These are phyloP conservation scores for Schizopygopsis malacanthus DNA, from an alignment of 2,797 vertebrate genomes.

Conservation along the genomic window DNA sequence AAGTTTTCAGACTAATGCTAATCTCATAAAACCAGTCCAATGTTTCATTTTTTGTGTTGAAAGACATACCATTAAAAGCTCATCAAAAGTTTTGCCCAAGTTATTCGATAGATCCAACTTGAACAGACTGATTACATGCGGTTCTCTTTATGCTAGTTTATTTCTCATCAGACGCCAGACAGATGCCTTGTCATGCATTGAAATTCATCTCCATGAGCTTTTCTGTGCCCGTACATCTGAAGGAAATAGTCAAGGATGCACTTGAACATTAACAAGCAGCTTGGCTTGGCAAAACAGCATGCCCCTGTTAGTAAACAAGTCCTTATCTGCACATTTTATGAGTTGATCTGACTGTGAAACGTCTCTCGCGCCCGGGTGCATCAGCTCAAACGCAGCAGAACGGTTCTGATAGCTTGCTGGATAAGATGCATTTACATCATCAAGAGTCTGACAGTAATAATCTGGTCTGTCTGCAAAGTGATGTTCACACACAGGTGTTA, in stretches of 20 bases:
- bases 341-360: neutral
- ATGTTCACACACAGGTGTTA: conserved; percentile 41
- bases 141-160: conserved; percentile 22
- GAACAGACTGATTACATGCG: conserved; percentile 7
- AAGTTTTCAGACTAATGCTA: neutral
- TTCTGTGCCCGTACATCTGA: neutral
- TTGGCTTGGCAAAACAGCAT: conserved; percentile 6
- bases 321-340: conserved; percentile 8
- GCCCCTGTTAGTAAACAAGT: conserved; percentile 33
- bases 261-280: conserved; percentile 43
- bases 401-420: neutral
- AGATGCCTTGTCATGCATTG: neutral
- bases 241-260: conserved; percentile 12
- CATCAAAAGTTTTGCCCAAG: conserved; percentile 7
- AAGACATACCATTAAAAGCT: conserved; percentile 31
- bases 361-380: neutral
- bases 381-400: neutral
- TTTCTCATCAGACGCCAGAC: conserved; percentile 13
- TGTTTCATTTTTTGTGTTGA: neutral
- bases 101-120: neutral
- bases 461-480: conserved; percentile 15
- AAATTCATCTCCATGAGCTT: conserved; percentile 8
- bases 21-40: conserved; percentile 17
- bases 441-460: conserved; percentile 32
- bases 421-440: conserved; percentile 20